Evolutionary conservation across 2,113 vertebrate genomes (phyloP).

Genomic region (Neotoma lepida): DNA sequence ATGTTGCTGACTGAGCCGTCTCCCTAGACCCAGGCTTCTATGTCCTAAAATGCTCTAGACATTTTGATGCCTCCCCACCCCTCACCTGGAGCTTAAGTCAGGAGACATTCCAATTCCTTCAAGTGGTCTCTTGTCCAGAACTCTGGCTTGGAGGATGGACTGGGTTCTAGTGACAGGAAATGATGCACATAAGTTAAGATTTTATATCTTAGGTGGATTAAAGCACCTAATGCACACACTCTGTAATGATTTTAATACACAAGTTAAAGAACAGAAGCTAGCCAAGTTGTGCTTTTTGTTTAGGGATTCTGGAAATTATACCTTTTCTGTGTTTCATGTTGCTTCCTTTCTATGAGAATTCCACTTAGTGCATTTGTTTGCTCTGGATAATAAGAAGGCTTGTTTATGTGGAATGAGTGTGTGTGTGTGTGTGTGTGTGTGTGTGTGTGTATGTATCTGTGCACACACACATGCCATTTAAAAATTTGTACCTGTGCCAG

Average conservation of each 20-base stretch:
- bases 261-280: constrained; percentile 65
- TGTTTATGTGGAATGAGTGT: constrained; percentile 9
- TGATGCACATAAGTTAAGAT: neutral
- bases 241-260: constrained; percentile 75
- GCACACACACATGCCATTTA: neutral
- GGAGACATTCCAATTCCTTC: neutral
- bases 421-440: neutral
- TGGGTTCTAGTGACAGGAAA: neutral
- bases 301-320: constrained; percentile 67
- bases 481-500: constrained; percentile 53
- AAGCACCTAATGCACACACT: neutral
- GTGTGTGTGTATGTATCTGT: neutral
- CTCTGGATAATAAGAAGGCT: constrained; percentile 59
- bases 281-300: constrained; percentile 72
- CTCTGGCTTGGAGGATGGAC: neutral
- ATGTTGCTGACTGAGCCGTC: neutral
- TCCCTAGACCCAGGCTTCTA: neutral
- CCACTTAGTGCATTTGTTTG: constrained; percentile 65
- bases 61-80: too few relatives aligned
- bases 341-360: constrained; percentile 66
- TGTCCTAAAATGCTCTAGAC: neutral
- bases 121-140: neutral
- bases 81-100: neutral
- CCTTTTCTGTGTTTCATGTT: constrained; percentile 64
- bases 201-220: neutral